A percentile compares a stretch with the other conserved stretches of the same genome.
Evolutionary conservation across 2,113 vertebrate genomes (phyloP).

Genomic region (Capreolus pygargus): DNA sequence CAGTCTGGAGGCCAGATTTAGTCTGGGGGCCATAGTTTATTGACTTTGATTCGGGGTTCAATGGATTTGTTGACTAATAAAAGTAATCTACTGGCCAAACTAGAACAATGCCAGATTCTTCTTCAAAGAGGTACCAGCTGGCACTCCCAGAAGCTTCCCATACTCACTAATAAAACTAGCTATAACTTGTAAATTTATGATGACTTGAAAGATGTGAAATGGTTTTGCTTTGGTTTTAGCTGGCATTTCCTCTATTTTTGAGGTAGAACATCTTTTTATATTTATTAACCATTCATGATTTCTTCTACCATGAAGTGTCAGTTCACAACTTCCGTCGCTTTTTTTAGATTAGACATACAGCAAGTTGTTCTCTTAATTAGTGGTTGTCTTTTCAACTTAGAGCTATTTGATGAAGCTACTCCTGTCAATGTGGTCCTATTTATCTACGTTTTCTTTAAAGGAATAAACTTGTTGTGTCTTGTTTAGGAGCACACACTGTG

Average conservation of each 20-base stretch:
- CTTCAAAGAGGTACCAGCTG: neutral
- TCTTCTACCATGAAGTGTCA: neutral
- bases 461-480: neutral
- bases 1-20: neutral
- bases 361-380: neutral
- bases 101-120: neutral
- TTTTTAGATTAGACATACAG: neutral
- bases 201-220: neutral
- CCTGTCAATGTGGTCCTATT: neutral
- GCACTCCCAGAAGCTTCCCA: neutral
- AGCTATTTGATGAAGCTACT: neutral
- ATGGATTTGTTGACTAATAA: neutral
- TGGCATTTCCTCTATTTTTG: neutral
- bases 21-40: neutral
- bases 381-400: neutral
- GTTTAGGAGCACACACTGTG: neutral
- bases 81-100: neutral
- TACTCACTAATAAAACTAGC: neutral
- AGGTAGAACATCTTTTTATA: neutral
- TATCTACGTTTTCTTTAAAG: neutral
- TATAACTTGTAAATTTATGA: neutral
- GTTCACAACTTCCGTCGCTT: neutral
- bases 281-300: conserved; percentile 10
- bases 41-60: neutral
- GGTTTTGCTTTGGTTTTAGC: neutral